phyloP scores from a whole-genome alignment of 2,797 vertebrate genomes.

The Sarcoramphus papa region DNA sequence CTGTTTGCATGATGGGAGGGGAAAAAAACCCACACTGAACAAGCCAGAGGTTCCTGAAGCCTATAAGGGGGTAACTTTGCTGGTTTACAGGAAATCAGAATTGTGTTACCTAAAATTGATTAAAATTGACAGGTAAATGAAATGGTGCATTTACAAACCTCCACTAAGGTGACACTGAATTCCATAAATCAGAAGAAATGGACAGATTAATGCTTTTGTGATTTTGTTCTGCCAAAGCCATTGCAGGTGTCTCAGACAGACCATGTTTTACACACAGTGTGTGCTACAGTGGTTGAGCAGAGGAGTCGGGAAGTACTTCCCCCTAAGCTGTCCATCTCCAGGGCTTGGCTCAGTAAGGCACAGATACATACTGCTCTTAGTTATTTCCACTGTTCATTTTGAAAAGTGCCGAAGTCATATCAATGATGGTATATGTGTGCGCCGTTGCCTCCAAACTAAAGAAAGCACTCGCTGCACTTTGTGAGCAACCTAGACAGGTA shows the following conservation, averaged over 20 bases:
- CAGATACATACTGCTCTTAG: not conserved
- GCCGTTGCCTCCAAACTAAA: not conserved
- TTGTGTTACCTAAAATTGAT: not conserved
- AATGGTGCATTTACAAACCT: not conserved
- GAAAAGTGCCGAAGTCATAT: not conserved
- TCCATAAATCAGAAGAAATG: not conserved
- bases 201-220: not conserved
- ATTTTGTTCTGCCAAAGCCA: not conserved
- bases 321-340: not conserved
- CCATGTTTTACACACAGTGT: accelerated
- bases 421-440: accelerated
- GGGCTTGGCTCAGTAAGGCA: not conserved
- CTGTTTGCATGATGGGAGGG: not conserved
- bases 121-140: not conserved
- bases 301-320: accelerated
- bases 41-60: not conserved
- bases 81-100: not conserved
- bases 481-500: not conserved
- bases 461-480: not conserved
- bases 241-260: not conserved
- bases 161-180: not conserved
- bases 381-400: not conserved
- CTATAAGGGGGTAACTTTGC: not conserved
- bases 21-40: not conserved
- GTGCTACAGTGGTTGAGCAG: not conserved